Evolutionary conservation across 2,797 vertebrate genomes (phyloP).

Genomic region (Mastacembelus armatus): DNA sequence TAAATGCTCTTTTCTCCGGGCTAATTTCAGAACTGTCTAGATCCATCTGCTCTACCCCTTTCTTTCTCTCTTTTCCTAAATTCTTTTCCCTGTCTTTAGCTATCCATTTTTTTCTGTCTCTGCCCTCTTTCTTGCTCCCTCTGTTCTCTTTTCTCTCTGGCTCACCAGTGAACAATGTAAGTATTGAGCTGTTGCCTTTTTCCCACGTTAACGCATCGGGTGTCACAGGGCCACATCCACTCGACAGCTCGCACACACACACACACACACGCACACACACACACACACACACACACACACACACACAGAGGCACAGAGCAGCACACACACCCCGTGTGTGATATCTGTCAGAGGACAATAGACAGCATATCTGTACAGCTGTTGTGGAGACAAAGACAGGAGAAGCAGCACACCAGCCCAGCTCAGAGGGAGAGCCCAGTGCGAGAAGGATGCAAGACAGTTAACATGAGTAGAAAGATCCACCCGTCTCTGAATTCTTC

Average conservation of each 20-base stretch:
- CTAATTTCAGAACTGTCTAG: constrained; percentile 62
- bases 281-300: too few relatives aligned
- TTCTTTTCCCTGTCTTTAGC: constrained; percentile 41
- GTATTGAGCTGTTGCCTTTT: constrained; percentile 48
- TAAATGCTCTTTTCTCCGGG: constrained; percentile 66
- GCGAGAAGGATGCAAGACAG: too few relatives aligned
- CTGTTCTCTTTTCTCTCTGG: constrained; percentile 18
- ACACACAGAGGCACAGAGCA: too few relatives aligned
- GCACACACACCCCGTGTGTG: too few relatives aligned
- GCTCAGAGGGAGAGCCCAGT: too few relatives aligned
- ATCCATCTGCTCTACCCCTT: constrained; percentile 56
- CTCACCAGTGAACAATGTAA: constrained; percentile 39
- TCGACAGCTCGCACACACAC: constrained; percentile 44
- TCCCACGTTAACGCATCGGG: constrained; percentile 29
- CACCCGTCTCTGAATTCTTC: too few relatives aligned
- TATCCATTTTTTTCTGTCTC: constrained; percentile 43
- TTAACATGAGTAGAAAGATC: too few relatives aligned
- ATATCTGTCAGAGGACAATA: constrained; percentile 21
- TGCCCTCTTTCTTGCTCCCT: neutral
- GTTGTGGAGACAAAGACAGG: neutral
- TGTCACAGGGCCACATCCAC: constrained; percentile 39
- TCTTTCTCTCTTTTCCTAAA: constrained; percentile 39
- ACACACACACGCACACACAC: too few relatives aligned
- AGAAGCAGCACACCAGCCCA: neutral
- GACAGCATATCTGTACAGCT: neutral